Conservation (phyloP, 2,888 invertebrate species). For the Ichneumoninae sp. region DNA sequence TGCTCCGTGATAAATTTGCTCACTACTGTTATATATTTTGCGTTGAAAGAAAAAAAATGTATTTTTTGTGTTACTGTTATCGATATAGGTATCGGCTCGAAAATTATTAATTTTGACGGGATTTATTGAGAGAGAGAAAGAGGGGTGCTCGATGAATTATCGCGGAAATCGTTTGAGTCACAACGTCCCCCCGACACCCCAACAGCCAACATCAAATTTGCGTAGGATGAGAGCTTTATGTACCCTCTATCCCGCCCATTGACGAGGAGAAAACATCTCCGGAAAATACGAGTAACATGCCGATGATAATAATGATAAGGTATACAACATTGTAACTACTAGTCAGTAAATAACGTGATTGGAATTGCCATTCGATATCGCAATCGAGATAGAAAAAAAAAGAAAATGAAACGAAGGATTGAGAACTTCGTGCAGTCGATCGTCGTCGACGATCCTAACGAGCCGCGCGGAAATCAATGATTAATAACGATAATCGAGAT, state of each 20-base stretch:
- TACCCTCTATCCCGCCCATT: conserved; percentile 3
- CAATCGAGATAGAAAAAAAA: conserved; percentile 34
- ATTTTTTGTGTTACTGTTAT: conserved; percentile 40
- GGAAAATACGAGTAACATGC: conserved; percentile 61
- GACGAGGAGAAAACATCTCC: conserved; percentile 40
- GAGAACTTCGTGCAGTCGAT: conserved; percentile 4
- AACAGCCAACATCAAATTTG: background rate
- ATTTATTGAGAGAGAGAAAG: background rate
- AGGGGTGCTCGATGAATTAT: conserved; percentile 7
- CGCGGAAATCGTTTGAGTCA: background rate
- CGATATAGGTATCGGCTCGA: background rate
- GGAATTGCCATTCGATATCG: conserved; percentile 66
- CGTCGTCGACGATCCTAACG: conserved; percentile 3
- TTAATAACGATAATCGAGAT: conserved; percentile 2
- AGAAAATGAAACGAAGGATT: background rate
- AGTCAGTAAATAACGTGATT: conserved; percentile 65
- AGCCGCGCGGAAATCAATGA: conserved; percentile 6
- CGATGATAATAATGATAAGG: conserved; percentile 69
- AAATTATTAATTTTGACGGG: background rate
- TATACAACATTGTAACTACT: conserved; percentile 70
- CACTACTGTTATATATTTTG: conserved; percentile 57
- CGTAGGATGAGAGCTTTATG: conserved; percentile 25
- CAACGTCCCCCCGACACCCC: background rate
- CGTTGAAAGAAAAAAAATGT: background rate
- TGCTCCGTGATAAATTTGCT: conserved; percentile 59